Evolutionary conservation across 1,140 invertebrate species (phyloP).

Genomic region (Drosophila tsacasi): DNA sequence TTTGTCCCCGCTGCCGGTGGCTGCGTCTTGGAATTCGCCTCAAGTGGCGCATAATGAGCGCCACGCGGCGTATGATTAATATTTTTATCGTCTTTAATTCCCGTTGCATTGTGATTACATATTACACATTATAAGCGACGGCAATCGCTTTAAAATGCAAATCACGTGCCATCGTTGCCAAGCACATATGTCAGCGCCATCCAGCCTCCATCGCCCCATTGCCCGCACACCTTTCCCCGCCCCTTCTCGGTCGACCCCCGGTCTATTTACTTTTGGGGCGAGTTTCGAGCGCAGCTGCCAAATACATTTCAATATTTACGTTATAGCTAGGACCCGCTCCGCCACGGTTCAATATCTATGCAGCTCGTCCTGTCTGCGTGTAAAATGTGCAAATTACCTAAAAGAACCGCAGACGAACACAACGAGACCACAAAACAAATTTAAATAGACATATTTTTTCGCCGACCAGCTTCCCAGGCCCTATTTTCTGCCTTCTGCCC

Average conservation of each 20-base stretch:
- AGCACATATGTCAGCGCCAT: constrained; percentile 57
- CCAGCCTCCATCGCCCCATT: background rate
- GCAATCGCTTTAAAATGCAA: constrained; percentile 76
- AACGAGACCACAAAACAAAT: constrained; percentile 84
- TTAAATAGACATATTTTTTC: constrained; percentile 84
- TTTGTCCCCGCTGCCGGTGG: constrained; percentile 30
- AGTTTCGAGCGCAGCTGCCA: constrained; percentile 79
- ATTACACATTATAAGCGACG: constrained; percentile 62
- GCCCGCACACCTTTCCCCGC: background rate
- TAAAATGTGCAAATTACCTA: constrained; percentile 84
- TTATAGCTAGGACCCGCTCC: constrained; percentile 53
- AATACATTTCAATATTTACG: constrained; percentile 84
- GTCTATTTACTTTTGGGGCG: constrained; percentile 74
- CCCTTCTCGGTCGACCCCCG: constrained; percentile 1
- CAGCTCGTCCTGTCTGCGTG: constrained; percentile 64
- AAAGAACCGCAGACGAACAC: constrained; percentile 84
- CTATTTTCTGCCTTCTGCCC: constrained; percentile 17
- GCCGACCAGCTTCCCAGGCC: constrained; percentile 37
- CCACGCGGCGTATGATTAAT: constrained; percentile 83
- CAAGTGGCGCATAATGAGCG: constrained; percentile 80
- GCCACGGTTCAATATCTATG: constrained; percentile 56
- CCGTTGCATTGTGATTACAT: constrained; percentile 75
- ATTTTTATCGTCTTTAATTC: constrained; percentile 75
- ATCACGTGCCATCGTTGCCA: constrained; percentile 63
- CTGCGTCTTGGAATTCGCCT: constrained; percentile 57